phyloP scores from a whole-genome alignment of 2,113 vertebrate species.

The Dicrurus megarhynchus region DNA sequence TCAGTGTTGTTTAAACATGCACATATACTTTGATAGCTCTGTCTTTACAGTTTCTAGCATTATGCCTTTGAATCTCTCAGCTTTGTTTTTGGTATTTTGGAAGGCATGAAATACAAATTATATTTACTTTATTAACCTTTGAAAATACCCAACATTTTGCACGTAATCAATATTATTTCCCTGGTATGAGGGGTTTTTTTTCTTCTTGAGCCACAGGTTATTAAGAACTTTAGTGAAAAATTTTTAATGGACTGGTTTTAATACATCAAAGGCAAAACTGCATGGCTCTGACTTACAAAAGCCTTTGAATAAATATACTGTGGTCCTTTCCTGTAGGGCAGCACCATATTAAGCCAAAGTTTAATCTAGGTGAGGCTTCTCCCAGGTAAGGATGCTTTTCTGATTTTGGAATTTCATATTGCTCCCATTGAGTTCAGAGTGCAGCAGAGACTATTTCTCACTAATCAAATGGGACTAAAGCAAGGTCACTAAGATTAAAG shows the following conservation, averaged over 20 bases:
- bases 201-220: not conserved
- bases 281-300: not conserved
- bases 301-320: not conserved
- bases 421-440: not conserved
- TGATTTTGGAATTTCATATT: not conserved
- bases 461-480: not conserved
- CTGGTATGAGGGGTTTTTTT: not conserved
- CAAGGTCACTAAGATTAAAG: not conserved
- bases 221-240: not conserved
- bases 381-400: not conserved
- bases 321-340: not conserved
- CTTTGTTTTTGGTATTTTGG: not conserved
- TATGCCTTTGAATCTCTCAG: not conserved
- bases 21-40: not conserved
- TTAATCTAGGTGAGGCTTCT: not conserved
- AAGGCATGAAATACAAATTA: not conserved
- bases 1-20: not conserved
- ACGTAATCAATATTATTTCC: not conserved
- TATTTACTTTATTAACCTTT: not conserved
- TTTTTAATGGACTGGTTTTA: not conserved
- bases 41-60: not conserved
- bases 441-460: not conserved
- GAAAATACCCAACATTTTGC: not conserved
- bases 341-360: not conserved
- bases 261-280: not conserved